These are phyloP conservation scores for Phyllopteryx taeniolatus DNA, from an alignment of 2,113 vertebrate species.

Conservation along the genomic window DNA sequence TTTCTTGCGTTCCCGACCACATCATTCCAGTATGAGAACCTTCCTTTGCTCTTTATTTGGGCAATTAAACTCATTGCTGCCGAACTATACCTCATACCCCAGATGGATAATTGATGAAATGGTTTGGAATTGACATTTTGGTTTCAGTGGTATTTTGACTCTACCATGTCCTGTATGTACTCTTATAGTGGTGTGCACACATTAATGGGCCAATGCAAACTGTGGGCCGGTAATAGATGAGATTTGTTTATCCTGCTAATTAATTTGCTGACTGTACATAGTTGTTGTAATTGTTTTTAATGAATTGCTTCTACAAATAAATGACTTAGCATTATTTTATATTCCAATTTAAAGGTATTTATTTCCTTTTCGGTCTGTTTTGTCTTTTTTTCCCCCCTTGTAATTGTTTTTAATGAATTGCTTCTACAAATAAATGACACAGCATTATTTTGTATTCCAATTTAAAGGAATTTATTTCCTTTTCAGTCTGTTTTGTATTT, in stretches of 20 bases:
- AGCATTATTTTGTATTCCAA: constrained; percentile 43
- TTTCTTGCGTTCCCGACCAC: background rate
- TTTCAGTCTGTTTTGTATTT: constrained; percentile 24
- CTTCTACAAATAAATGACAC: constrained; percentile 25
- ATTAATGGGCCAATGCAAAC: constrained; percentile 15
- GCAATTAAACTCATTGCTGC: constrained; percentile 39
- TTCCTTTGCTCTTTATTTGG: constrained; percentile 18
- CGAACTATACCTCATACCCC: constrained; percentile 27
- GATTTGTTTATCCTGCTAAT: constrained; percentile 46
- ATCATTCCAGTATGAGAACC: background rate
- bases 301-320: constrained; percentile 39
- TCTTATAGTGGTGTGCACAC: background rate
- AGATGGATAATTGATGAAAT: constrained; percentile 37
- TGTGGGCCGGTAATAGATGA: constrained; percentile 41
- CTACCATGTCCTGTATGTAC: background rate
- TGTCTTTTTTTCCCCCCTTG: constrained; percentile 28
- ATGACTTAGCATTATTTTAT: constrained; percentile 39
- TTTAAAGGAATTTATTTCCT: constrained; percentile 28
- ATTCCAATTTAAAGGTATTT: constrained; percentile 44
- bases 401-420: constrained; percentile 54
- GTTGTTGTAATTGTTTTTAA: constrained; percentile 49
- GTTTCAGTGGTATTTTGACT: background rate
- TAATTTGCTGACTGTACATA: constrained; percentile 47
- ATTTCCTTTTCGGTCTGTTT: constrained; percentile 15
- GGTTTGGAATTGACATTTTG: constrained; percentile 8